Evolutionary conservation across 2,797 vertebrate species (phyloP), one percentile per base, ranked within the genome.

Genomic region (Ceryle rudis): DNA sequence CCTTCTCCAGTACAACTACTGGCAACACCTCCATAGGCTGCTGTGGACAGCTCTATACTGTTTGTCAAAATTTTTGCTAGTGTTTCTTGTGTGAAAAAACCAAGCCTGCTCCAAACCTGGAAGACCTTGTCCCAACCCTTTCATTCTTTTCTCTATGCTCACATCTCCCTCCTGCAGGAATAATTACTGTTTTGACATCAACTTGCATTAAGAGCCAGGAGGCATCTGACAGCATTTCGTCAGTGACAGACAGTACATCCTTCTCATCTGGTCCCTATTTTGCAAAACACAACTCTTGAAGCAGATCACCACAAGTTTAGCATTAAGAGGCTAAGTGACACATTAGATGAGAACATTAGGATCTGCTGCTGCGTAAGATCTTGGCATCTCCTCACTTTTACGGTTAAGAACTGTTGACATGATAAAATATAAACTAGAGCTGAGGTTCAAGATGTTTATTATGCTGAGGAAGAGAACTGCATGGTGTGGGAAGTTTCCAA

Each of bases 251-350:
- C 33, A 73, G 80, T 42, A 71, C 69, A 87, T 60, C 52, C 60
- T 87, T 71, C 71, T 95, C 64, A 78, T 94, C 79, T 87, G 86
- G 60, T 85, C 81, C 41, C 35, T 17, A 41, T 95, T 96, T 74
- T 46, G 41, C 42, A 57, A 65, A 93, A 83, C 55, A 66, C 60
- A 54, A 41, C 70, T 89, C 57, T 72, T 28, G 19, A 84, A 51
- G 71, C 47, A 86, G 84, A 80, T 39, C 49, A 93, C 73, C 73
- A 86, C 73, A 77, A 58, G 14, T 11, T 75, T 72, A 81, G 58
- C 51, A 75, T 66, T 91, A 57, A 67, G 39, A 89, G 60, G 12
- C 20, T 11, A 65, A 95, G 58, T 1, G 1, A 47, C 64, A 33
- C 41, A 29, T 44, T 49, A 60, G 22, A 85, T 44, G 39, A 47